Evolutionary conservation across 1,140 invertebrate species (phyloP).

Genomic region (Rhagoletis zephyria): DNA sequence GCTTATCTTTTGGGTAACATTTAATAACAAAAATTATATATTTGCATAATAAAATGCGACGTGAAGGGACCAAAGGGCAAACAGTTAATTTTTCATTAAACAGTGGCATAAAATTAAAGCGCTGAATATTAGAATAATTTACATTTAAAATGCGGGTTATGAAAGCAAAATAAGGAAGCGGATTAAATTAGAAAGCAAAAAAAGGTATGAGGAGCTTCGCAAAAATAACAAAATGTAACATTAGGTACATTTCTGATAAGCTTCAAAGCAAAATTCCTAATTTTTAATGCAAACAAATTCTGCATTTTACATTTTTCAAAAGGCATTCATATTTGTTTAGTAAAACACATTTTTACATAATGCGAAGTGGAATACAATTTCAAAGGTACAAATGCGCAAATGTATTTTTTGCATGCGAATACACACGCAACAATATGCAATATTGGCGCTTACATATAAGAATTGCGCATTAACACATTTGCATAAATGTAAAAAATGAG

Average conservation of each 20-base stretch:
- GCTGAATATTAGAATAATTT: background rate
- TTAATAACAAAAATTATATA: background rate
- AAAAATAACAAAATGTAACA: no score
- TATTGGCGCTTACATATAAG: background rate
- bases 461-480: conserved; percentile 20
- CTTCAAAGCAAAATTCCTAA: background rate
- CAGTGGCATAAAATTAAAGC: background rate
- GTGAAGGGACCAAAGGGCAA: background rate
- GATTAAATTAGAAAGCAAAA: conserved; percentile 26
- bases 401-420: background rate
- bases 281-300: background rate
- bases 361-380: background rate
- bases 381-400: background rate
- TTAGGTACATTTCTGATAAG: background rate
- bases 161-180: background rate
- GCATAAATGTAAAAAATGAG: conserved; percentile 22
- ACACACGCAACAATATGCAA: background rate
- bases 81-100: background rate
- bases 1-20: background rate
- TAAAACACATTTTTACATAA: background rate
- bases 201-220: no score
- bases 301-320: background rate
- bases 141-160: background rate
- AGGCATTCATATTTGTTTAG: conserved; percentile 13
- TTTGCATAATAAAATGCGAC: background rate